These are phyloP conservation scores for Lithophane socia DNA, from an alignment of 2,888 invertebrate species.

Conservation along the genomic window DNA sequence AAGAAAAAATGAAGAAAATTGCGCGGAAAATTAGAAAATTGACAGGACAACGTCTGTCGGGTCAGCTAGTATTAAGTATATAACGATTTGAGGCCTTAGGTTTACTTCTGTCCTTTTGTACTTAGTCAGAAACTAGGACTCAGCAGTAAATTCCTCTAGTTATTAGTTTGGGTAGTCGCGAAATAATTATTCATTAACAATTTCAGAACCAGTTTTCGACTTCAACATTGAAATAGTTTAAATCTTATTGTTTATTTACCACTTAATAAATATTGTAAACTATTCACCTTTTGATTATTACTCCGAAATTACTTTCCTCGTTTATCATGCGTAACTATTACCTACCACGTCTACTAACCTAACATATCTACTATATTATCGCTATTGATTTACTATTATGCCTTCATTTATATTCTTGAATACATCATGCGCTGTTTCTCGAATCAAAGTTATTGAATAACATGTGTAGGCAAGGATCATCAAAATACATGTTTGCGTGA, in stretches of 20 bases:
- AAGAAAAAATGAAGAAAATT: no score
- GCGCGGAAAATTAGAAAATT: no score
- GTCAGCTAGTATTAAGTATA: no score
- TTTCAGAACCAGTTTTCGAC: neutral
- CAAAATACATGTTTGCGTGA: neutral
- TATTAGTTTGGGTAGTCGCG: neutral
- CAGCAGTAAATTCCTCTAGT: neutral
- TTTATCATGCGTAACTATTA: neutral
- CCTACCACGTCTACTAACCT: neutral
- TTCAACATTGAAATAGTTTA: constrained; percentile 10
- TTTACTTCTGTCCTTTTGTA: neutral
- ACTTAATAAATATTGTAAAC: constrained; percentile 1
- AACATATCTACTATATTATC: constrained; percentile 8
- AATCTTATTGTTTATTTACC: constrained; percentile 3
- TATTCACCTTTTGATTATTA: constrained; percentile 22
- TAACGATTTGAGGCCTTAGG: neutral
- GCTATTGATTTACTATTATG: constrained; percentile 17
- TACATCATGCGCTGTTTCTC: constrained; percentile 15
- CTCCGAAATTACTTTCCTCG: neutral
- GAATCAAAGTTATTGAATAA: constrained; percentile 27
- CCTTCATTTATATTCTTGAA: constrained; percentile 12
- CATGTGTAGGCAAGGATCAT: constrained; percentile 14
- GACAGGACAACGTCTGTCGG: no score
- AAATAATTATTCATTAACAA: constrained; percentile 10
- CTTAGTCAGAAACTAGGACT: neutral